phyloP scores from a whole-genome alignment of 2,797 vertebrate species.

The Aldrovandia affinis region DNA sequence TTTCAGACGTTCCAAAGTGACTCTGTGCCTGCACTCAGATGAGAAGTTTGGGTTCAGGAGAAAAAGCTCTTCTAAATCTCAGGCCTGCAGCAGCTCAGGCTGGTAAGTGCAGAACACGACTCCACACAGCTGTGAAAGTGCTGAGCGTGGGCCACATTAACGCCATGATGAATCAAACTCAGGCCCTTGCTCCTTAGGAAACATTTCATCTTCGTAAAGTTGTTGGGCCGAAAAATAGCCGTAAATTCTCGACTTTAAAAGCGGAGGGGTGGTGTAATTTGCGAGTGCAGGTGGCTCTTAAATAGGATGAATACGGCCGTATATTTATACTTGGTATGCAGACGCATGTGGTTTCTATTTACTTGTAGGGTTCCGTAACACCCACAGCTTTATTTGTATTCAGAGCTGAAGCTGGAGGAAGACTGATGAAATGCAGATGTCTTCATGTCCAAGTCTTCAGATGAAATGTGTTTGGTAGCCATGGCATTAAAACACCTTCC shows the following conservation, averaged over 20 bases:
- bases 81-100: not conserved
- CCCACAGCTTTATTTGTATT: not conserved
- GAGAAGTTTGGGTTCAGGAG: conserved; percentile 5
- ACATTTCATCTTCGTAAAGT: conserved; percentile 13
- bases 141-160: not conserved
- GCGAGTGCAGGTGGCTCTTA: conserved; percentile 1
- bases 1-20: conserved; percentile 1
- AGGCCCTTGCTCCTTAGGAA: not conserved
- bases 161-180: conserved; percentile 18
- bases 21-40: not conserved
- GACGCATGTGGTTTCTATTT: conserved; percentile 26
- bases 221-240: conserved; percentile 8
- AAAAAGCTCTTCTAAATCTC: not conserved
- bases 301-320: conserved; percentile 38
- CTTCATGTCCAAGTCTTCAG: not conserved
- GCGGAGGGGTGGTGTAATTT: not conserved
- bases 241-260: conserved; percentile 28
- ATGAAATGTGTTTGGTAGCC: not conserved
- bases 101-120: conserved; percentile 5
- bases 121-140: conserved; percentile 1
- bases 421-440: not conserved
- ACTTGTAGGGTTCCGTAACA: not conserved
- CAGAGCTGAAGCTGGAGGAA: not conserved
- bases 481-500: not conserved
- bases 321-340: conserved; percentile 31